Base-by-base conservation (phyloP, 1,140 invertebrate genomes). In the Zaprionus kolodkinae region DNA sequence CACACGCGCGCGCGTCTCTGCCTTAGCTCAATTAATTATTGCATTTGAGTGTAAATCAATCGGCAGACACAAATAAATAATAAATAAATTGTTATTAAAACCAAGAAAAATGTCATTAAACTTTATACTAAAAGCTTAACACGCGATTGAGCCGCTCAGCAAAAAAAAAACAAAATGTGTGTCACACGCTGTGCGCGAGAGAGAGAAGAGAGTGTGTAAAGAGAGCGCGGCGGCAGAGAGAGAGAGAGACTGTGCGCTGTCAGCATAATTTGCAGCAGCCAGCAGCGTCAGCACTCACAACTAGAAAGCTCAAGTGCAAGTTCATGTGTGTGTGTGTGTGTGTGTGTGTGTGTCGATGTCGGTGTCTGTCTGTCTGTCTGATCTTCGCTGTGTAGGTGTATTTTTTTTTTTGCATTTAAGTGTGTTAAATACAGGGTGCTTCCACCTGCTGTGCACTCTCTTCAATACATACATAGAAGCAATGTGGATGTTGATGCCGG, bases 401-500 rank as follows among this genome's bases (percentile, higher is more conserved):
- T 11, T 11, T 3, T 64, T 43, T 43, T 75, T 10, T 30, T 30
- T 30, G 27, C 27, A 30, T 30, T 30, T 30, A 30, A 43, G 56
- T 73, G 65, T 73, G 56, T 72, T 72, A 60, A 72, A 66, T 60
- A 67, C 64, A 68, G 64, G 64, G 65, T 68, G 71, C 57, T 57
- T 15, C n/a, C 21, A 21, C 21, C n/a, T 10, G 9, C 11, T 50
- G 17, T 50, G 45, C 45, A 50, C 45, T 50, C 45, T 50, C 15
- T 11, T 50, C 36, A 59, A 74, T 75, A 75, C 72, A 60, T 75
- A 75, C 72, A 60, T 64, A 75, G 21, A 2, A 21, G 67, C 45
- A 60, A 45, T 54, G 67, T 57, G 35, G 67, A 35, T 48, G 67
- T 27, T 48, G 60, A 30, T 35, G 60, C 35, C 55, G 54, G 21